Conservation (phyloP, 2,888 invertebrate genomes). For the Heterodera filipjevi region DNA sequence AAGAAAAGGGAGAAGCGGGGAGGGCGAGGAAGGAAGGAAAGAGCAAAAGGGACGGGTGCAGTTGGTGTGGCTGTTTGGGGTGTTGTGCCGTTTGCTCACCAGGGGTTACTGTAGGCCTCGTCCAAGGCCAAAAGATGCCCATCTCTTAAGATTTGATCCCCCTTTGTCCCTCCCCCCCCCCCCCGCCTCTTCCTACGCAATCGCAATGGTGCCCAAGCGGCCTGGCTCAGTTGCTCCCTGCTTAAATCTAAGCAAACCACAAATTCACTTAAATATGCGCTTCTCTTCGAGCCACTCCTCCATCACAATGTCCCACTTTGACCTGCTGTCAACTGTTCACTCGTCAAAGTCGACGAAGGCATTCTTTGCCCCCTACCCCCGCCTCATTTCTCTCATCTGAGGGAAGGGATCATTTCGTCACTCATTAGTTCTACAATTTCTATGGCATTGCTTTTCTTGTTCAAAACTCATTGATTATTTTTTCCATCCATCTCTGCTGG, state of each 20-base stretch:
- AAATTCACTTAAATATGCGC: not conserved
- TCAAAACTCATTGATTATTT: too few relatives aligned
- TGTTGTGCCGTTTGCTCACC: conserved; percentile 5
- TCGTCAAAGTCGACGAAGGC: not conserved
- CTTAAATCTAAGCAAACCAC: not conserved
- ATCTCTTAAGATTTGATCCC: not conserved
- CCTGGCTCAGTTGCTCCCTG: not conserved
- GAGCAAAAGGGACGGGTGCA: too few relatives aligned
- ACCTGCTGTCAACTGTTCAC: not conserved
- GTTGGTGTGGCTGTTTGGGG: not conserved
- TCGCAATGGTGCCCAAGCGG: not conserved
- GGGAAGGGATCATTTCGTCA: not conserved
- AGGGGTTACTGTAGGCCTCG: not conserved
- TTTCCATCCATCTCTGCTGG: too few relatives aligned
- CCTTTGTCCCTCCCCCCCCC: not conserved
- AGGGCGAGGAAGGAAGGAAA: not conserved
- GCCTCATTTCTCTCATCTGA: not conserved
- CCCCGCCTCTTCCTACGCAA: not conserved
- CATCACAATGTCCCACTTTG: not conserved
- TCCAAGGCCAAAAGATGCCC: not conserved
- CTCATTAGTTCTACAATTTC: too few relatives aligned
- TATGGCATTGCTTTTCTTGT: too few relatives aligned
- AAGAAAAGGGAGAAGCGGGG: not conserved
- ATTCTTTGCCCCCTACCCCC: not conserved
- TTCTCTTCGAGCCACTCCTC: not conserved